Percentiles rank a stretch among this genome's conserved stretches.
Evolutionary conservation across 2,797 vertebrate species (phyloP).

Genomic region (Emydoidea blandingii): DNA sequence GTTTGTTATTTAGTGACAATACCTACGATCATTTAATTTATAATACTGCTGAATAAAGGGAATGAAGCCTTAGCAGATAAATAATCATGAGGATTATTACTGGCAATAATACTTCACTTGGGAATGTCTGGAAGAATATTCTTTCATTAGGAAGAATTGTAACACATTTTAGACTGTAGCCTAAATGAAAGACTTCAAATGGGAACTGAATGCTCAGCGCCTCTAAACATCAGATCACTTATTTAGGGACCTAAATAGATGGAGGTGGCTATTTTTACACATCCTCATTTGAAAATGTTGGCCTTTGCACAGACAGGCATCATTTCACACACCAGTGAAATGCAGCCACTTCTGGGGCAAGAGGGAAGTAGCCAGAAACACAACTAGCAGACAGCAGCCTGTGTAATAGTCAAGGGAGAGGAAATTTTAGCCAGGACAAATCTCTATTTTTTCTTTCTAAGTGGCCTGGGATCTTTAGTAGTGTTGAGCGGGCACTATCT

Average conservation of each 20-base stretch:
- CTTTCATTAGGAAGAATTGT: background rate
- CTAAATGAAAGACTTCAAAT: background rate
- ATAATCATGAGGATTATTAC: background rate
- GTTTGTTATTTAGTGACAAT: background rate
- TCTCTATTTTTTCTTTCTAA: background rate
- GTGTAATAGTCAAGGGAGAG: background rate
- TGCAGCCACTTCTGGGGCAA: background rate
- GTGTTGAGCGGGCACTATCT: background rate
- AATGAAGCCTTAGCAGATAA: background rate
- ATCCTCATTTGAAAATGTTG: background rate
- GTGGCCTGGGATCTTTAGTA: background rate
- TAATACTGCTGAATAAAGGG: background rate
- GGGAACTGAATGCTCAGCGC: background rate
- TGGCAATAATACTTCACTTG: background rate
- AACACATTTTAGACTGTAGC: background rate
- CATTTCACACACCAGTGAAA: background rate
- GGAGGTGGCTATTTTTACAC: background rate
- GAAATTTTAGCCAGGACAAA: background rate
- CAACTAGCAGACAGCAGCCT: background rate
- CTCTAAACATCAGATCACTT: constrained; percentile 1
- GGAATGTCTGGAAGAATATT: background rate
- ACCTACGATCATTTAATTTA: background rate
- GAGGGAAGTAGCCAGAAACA: background rate
- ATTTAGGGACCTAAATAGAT: background rate
- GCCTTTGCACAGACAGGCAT: constrained; percentile 1